These are phyloP conservation scores for Strigops habroptila DNA, from an alignment of 2,113 vertebrate genomes.

Conservation along the genomic window DNA sequence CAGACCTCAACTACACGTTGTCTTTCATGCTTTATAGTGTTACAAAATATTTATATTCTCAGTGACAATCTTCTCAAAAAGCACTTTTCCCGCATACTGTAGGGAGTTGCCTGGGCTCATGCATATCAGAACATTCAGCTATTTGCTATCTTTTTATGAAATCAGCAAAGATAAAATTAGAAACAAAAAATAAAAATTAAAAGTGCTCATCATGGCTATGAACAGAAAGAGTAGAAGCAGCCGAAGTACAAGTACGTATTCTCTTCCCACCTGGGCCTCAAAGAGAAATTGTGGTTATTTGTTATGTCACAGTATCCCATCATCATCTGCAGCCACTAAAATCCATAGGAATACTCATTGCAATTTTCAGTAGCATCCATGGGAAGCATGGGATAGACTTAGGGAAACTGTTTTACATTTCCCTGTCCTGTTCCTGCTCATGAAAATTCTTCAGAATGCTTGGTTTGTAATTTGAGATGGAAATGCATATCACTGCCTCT, in stretches of 20 bases:
- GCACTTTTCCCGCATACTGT: not conserved
- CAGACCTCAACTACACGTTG: not conserved
- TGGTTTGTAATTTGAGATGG: not conserved
- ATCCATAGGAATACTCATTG: not conserved
- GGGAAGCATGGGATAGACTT: not conserved
- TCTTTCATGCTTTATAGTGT: not conserved
- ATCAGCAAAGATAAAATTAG: not conserved
- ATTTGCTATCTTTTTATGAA: not conserved
- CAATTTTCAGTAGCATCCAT: not conserved
- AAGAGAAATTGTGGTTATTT: not conserved
- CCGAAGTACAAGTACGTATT: not conserved
- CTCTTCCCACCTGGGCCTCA: not conserved
- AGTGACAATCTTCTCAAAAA: not conserved
- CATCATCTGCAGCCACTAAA: not conserved
- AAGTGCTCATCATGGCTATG: not conserved
- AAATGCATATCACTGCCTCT: not conserved
- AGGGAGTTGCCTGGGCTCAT: not conserved
- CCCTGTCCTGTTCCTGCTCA: not conserved
- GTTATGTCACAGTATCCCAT: not conserved
- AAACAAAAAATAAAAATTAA: not conserved
- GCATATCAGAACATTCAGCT: not conserved
- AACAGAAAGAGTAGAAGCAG: not conserved
- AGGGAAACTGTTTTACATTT: not conserved
- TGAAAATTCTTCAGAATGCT: not conserved
- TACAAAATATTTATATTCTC: not conserved